These are phyloP conservation scores for Clarias pachynema DNA, from an alignment of 2,797 vertebrate species.

Conservation along the genomic window DNA sequence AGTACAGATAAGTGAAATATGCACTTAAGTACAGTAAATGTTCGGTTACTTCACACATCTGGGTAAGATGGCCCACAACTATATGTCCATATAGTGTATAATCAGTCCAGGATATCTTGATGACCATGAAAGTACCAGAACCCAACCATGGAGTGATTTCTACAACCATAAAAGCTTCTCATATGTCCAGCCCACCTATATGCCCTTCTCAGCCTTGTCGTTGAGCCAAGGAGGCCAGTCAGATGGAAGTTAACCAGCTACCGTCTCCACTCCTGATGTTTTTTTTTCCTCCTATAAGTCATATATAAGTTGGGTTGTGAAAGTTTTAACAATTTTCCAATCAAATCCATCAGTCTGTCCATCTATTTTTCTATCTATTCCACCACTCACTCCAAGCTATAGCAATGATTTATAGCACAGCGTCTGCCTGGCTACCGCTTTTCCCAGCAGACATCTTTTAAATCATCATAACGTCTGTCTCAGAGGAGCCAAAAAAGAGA, in stretches of 20 bases:
- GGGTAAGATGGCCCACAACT: not conserved
- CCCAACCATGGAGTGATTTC: not conserved
- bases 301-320: not conserved
- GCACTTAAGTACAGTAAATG: too few relatives aligned
- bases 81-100: not conserved
- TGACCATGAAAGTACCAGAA: not conserved
- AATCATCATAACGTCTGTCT: conserved; percentile 25
- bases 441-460: conserved; percentile 18
- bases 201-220: not conserved
- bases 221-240: not conserved
- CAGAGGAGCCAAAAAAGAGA: conserved; percentile 27
- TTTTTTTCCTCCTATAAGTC: not conserved
- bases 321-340: not conserved
- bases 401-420: conserved; percentile 1
- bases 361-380: not conserved
- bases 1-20: too few relatives aligned
- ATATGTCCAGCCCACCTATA: not conserved
- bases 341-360: not conserved
- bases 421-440: conserved; percentile 7
- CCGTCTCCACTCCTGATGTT: not conserved
- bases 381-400: not conserved
- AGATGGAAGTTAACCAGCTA: not conserved
- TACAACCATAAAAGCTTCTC: not conserved
- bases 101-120: not conserved
- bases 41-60: too few relatives aligned